Evolutionary conservation across 1,140 invertebrate genomes (phyloP), one percentile per base, ranked within the genome.

Genomic region (Oscheius sp.): DNA sequence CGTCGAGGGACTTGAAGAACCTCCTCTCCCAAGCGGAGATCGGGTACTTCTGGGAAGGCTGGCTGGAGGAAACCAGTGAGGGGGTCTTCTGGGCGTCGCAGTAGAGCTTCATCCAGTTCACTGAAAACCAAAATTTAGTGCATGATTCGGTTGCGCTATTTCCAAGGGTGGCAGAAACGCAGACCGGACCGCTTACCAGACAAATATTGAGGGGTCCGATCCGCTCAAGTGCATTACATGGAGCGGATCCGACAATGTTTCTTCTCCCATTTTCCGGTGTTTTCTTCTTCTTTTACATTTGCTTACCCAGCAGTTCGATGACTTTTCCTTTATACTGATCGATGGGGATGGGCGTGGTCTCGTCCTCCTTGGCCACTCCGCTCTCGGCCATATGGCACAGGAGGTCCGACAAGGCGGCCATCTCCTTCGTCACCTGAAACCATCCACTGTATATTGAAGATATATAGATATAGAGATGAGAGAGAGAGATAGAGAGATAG

Each of bases 91-190:
- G 38, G 38, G 38, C 38, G n/a, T 42, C 23, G 23, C 15, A 26
- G 23, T 55, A 55, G 7, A 55, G 23, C 23, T 55, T 26, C 49
- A 55, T 55, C 49, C 49, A 55, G 15, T 55, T 55, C 49, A 55
- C 49, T 55, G 23, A 7, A 55, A 55, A 23, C 7, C n/a, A 42
- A 10, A 7, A n/a, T 42, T 7, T 42, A n/a, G 38, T 42, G 38
- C 38, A 10, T 10, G 7, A 42, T 7, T 42, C 38, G 7, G 38
- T 42, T 42, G 38, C 7, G 38, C 38, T 42, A 42, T 42, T 42
- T 42, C 38, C n/a, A 10, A 7, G 7, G 7, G 7, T 42, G 38
- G 7, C 38, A n/a, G 38, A n/a, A 42, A 10, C n/a, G 10, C n/a
- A n/a, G n/a, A 42, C n/a, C n/a, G 38, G 38, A 42, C n/a, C 10